Base-by-base conservation (phyloP, 1,140 invertebrate genomes). In the Cotesia typhae region DNA sequence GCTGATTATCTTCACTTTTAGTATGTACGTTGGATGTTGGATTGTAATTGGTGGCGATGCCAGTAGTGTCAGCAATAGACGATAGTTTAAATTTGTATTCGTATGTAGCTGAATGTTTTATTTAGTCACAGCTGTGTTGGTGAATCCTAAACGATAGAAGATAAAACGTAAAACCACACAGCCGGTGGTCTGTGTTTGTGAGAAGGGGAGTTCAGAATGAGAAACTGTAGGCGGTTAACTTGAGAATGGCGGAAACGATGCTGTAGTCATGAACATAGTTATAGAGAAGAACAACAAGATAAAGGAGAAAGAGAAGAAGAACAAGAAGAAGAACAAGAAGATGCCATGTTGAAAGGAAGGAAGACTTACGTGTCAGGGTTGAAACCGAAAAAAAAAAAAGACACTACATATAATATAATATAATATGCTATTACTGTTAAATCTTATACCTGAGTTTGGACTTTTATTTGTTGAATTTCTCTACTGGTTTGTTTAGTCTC, bases 111-210 rank as follows among this genome's bases (percentile, higher is more conserved):
- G 28, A 28, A 28, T 28, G 28, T 28, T 28, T 28, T 28, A 28
- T 28, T 28, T 28, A 28, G 28, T 41, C 4, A 38, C 14, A 38
- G 14, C 41, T 38, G 14, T 60, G 55, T 28, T 12, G n/a, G 35
- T 37, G 37, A 38, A 37, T 63, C 28, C 35, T 63, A 37, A 63
- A 63, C 63, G 63, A 65, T 65, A 65, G n/a, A 65, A 65, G 63
- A 65, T 65, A 65, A 65, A 51, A 65, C 38, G 63, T 65, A 41
- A 65, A 65, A 65, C 41, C 38, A 14, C 63, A 65, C 63, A 65
- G 63, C 63, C 63, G 63, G 63, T 51, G 63, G 63, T 65, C 63
- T 65, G 63, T 47, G 63, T 51, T 37, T 47, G 35, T 47, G 41
- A 47, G 28, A 14, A 38, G 28, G n/a, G 37, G 51, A 17, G 28